Evolutionary conservation across 2,888 invertebrate species (phyloP), one percentile per base, ranked within the genome.

Genomic region (Lampropteryx suffumata): DNA sequence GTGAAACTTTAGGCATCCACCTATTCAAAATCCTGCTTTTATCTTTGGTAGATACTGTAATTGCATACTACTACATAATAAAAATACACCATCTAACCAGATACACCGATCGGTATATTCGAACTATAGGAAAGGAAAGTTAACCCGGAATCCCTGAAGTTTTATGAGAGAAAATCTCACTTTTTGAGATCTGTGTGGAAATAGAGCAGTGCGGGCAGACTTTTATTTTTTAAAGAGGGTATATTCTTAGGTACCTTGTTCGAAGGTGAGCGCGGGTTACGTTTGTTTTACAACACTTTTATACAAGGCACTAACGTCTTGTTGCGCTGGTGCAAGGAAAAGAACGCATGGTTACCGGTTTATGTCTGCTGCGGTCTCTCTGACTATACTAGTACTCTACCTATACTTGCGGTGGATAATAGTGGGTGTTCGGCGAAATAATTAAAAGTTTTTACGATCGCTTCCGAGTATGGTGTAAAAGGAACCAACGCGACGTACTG

Each of bases 221-320:
- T 73, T 71, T 77, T 73, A 74, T 67, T 79, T 79, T 76, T 81
- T 78, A 69, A 74, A 73, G 73, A 73, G 72, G 67, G 65, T 67
- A 69, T 67, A 72, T 69, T 68, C 65, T 62, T 63, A 60, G 24
- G 67, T 68, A 59, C 60, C 59, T 59, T 59, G 64, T 65, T 54
- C 62, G 62, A 60, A 62, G 61, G 65, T 63, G 69, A 69, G 64
- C 71, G 61, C 64, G 54, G 69, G 79, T 78, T 78, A 81, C 79
- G 79, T 71, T 82, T 79, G 79, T 86, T 89, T 89, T 89, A 89
- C 87, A 89, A 84, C 87, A 87, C 82, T 86, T 87, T 84, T 77
- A 85, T 87, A 86, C 82, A 81, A 80, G 83, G 78, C 79, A 82
- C 79, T 88, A 82, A 82, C 80, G 73, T 73, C 73, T 82, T 76